Percentiles rank a stretch among this genome's conserved stretches.
Conservation (phyloP, 2,113 vertebrate genomes). For the Leucopternis melanops region DNA sequence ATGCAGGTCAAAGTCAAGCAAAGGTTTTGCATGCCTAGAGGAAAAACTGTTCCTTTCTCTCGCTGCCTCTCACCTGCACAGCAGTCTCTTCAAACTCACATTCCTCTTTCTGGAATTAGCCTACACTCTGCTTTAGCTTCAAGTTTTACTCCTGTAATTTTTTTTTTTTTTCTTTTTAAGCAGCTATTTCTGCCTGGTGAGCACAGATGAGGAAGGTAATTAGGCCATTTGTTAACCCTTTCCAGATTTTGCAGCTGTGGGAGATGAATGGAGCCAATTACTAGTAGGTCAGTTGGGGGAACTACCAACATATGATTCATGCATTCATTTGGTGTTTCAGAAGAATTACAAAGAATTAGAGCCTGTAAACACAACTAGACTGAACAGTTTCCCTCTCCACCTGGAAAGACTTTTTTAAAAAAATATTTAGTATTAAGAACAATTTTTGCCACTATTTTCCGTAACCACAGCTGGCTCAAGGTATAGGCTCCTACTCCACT, state of each 20-base stretch:
- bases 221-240: background rate
- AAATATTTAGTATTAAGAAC: background rate
- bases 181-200: background rate
- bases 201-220: background rate
- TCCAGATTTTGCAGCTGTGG: background rate
- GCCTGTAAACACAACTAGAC: background rate
- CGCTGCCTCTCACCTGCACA: background rate
- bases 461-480: background rate
- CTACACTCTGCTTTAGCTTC: background rate
- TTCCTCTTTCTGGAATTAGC: background rate
- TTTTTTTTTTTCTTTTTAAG: background rate
- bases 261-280: background rate
- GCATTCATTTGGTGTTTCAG: background rate
- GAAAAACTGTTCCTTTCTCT: background rate
- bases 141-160: background rate
- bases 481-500: background rate
- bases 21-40: background rate
- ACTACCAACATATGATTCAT: background rate
- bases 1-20: background rate
- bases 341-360: background rate
- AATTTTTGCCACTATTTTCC: background rate
- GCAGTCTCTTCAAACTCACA: background rate
- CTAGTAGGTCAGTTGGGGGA: background rate
- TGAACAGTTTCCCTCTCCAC: background rate
- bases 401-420: background rate